Percentiles rank a stretch among this genome's conserved stretches.
These are phyloP conservation scores for Trichogramma pretiosum DNA, from an alignment of 1,140 invertebrate species.

Conservation along the genomic window DNA sequence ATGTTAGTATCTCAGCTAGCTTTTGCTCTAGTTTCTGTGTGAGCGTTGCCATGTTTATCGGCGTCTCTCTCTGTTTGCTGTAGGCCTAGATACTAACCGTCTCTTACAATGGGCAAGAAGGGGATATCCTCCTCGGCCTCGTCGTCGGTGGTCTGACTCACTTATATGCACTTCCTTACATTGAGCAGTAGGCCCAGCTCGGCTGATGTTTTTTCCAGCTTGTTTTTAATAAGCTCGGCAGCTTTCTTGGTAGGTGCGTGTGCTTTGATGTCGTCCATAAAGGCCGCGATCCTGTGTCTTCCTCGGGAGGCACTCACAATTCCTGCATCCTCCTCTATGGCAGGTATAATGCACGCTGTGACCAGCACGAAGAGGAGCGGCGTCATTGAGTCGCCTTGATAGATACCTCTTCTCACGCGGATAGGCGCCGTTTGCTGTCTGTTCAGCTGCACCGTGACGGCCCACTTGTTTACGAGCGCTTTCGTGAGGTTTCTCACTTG, in stretches of 20 bases:
- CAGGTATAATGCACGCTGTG: conserved; percentile 16
- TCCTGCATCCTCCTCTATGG: conserved; percentile 6
- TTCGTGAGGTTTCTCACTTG: too few species aligned
- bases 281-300: conserved; percentile 20
- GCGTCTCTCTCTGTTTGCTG: not conserved
- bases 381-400: conserved; percentile 21
- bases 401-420: conserved; percentile 17
- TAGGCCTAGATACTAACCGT: too few species aligned
- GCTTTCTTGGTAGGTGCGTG: conserved; percentile 16
- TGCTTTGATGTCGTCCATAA: conserved; percentile 26
- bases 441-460: not conserved
- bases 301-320: conserved; percentile 3
- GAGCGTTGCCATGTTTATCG: not conserved
- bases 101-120: too few species aligned
- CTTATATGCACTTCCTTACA: not conserved
- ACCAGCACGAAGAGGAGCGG: conserved; percentile 22
- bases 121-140: too few species aligned
- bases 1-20: conserved; percentile 13
- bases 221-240: not conserved
- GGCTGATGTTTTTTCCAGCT: not conserved
- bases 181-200: not conserved
- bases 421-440: conserved; percentile 18
- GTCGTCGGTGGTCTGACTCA: not conserved
- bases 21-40: conserved; percentile 6
- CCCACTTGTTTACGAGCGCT: too few species aligned